phyloP scores from a whole-genome alignment of 2,113 vertebrate genomes.

The Rhinolophus sinicus region DNA sequence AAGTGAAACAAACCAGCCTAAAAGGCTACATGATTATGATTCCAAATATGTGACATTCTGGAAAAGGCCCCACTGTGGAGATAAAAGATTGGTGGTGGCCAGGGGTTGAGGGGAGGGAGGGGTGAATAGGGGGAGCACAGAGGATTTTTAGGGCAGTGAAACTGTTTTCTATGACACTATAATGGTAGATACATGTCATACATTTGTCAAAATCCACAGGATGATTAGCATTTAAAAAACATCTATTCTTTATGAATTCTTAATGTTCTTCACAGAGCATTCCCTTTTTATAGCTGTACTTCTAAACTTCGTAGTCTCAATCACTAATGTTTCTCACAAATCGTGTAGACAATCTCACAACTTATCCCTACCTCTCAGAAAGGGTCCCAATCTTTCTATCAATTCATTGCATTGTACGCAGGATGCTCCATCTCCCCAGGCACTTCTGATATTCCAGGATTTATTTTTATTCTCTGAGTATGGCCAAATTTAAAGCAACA shows the following conservation, averaged over 20 bases:
- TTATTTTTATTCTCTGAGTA: slow-evolving; percentile 25
- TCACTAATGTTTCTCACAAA: neutral
- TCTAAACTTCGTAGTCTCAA: neutral
- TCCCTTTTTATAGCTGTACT: neutral
- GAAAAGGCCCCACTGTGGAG: neutral
- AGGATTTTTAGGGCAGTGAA: neutral
- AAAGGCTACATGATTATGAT: neutral
- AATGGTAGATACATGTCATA: neutral
- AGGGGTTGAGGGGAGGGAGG: neutral
- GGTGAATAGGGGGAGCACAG: neutral
- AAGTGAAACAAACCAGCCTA: neutral
- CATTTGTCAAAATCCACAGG: neutral
- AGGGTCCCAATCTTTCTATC: neutral
- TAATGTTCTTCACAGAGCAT: neutral
- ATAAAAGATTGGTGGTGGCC: neutral
- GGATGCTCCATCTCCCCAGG: neutral
- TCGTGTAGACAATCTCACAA: neutral
- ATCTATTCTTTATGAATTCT: neutral
- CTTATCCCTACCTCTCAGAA: neutral
- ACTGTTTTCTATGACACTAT: neutral
- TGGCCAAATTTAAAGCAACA: slow-evolving; percentile 2
- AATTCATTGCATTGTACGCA: neutral
- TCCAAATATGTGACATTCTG: neutral
- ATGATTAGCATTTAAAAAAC: neutral
- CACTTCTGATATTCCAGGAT: neutral